Evolutionary conservation across 2,113 vertebrate genomes (phyloP), one percentile per base, ranked within the genome.

Genomic region (Zosterops japonicus): DNA sequence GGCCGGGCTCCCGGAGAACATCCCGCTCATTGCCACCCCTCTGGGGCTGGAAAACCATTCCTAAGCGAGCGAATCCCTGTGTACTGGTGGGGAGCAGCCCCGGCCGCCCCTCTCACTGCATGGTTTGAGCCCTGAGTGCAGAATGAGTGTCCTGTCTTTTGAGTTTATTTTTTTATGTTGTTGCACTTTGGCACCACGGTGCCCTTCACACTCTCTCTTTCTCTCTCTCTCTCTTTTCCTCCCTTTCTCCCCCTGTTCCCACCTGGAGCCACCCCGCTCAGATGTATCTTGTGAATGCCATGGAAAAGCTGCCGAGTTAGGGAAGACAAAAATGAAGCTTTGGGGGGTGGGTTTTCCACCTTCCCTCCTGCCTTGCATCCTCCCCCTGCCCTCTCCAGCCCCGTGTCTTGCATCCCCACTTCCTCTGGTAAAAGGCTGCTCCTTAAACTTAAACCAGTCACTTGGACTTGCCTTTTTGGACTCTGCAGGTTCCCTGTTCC

Each of bases 61-160:
- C 98, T 97, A 82, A 92, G 84, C 61, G 67, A 98, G 98, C 88
- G 92, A 97, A 96, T 98, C 98, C 95, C 95, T 96, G 88, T 70
- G 93, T 97, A 42, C 94, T 95, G 93, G 94, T 94, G 89, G 94
- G 96, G 96, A 96, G 94, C 94, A 96, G 94, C 96, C 95, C 96
- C 24, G 71, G 97, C 96, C 91, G 78, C 91, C 97, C 96, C 93
- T 96, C 92, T 98, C 98, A 98, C 98, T 99, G 99, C 99, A 99
- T 99, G 99, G 98, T 98, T 98, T 98, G 97, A 98, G 97, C 96
- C 98, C 98, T 64, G 97, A 98, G 93, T 97, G 98, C 98, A 98
- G 98, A 98, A 98, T 98, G 97, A 98, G 97, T 97, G 97, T 97
- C 90, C 95, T 97, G 93, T 96, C 93, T 93, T 94, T 94, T 68